These are phyloP conservation scores for Bettongia penicillata DNA, from an alignment of 2,113 vertebrate species.

Conservation along the genomic window DNA sequence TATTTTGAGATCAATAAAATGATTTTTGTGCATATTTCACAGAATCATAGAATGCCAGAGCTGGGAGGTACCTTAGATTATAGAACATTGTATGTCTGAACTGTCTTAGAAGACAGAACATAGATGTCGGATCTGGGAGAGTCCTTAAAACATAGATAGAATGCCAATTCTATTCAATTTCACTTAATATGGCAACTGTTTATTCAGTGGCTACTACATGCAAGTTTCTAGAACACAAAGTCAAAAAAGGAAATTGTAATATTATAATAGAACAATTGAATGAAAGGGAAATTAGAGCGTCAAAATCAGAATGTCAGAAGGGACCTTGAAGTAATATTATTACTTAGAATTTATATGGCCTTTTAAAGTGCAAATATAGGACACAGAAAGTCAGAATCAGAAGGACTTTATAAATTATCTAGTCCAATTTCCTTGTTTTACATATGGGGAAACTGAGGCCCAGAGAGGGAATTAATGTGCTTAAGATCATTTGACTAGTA, in stretches of 20 bases:
- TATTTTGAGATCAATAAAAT: neutral
- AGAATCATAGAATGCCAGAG: constrained; percentile 39
- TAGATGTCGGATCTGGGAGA: neutral
- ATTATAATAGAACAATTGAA: neutral
- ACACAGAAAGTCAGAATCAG: neutral
- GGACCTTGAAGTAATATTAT: neutral
- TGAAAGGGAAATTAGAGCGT: neutral
- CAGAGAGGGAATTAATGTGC: neutral
- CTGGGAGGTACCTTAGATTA: neutral
- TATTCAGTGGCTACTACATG: neutral
- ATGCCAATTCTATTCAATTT: neutral
- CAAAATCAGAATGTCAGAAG: neutral
- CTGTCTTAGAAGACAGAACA: neutral
- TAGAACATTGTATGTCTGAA: neutral
- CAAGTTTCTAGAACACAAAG: neutral
- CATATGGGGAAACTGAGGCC: neutral
- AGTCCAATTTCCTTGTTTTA: neutral
- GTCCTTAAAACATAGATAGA: neutral
- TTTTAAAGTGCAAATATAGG: neutral
- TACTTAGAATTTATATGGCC: neutral
- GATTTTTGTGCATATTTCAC: constrained; percentile 25
- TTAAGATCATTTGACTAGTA: neutral
- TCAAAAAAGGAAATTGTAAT: neutral
- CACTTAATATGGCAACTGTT: neutral
- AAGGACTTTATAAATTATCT: neutral